phyloP scores from a whole-genome alignment of 2,888 invertebrate species.

The Hydropsyche betteni region DNA sequence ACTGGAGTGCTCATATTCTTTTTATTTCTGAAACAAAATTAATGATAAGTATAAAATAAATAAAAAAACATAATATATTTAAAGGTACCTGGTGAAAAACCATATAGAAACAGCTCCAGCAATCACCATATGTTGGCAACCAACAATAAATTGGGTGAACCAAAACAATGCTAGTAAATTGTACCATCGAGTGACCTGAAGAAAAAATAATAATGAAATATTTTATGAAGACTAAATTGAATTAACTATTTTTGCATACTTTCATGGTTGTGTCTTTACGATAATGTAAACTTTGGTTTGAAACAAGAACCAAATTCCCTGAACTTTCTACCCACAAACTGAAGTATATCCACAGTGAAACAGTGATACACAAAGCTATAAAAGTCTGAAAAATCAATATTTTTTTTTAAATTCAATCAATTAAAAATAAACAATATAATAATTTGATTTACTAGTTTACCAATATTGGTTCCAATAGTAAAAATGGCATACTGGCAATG shows the following conservation, averaged over 20 bases:
- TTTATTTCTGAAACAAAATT: conserved; percentile 60
- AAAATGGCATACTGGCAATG: conserved; percentile 67
- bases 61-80: not conserved
- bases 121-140: conserved; percentile 74
- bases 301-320: conserved; percentile 59
- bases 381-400: conserved; percentile 62
- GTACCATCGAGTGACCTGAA: conserved; percentile 61
- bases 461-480: conserved; percentile 70
- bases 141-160: conserved; percentile 73
- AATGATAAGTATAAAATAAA: conserved; percentile 4
- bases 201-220: not conserved
- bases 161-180: conserved; percentile 71
- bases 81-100: conserved; percentile 71
- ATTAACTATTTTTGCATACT: conserved; percentile 52
- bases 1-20: conserved; percentile 60
- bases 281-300: conserved; percentile 55
- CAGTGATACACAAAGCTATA: conserved; percentile 62
- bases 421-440: conserved; percentile 27
- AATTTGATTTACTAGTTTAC: conserved; percentile 58
- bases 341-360: conserved; percentile 68
- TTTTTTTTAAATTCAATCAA: conserved; percentile 1
- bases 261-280: conserved; percentile 60
- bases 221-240: not conserved
- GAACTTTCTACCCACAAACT: conserved; percentile 72
- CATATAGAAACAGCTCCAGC: conserved; percentile 72